These are phyloP conservation scores for Loxodonta africana DNA, from an alignment of 2,113 vertebrate genomes.

Conservation along the genomic window DNA sequence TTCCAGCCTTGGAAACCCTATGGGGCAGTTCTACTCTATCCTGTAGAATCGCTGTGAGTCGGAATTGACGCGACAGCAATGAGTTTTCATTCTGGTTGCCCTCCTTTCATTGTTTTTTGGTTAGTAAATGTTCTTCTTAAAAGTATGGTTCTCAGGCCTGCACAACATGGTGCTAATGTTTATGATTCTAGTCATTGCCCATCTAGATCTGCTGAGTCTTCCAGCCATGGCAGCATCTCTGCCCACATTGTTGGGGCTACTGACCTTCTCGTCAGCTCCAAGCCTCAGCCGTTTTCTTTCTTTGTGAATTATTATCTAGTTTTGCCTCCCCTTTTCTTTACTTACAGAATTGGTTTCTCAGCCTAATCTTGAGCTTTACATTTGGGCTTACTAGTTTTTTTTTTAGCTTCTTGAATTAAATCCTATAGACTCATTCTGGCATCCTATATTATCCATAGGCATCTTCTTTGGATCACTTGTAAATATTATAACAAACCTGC, in stretches of 20 bases:
- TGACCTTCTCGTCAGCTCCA: not conserved
- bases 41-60: not conserved
- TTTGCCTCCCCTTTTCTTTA: not conserved
- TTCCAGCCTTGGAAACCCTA: not conserved
- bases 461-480: not conserved
- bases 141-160: not conserved
- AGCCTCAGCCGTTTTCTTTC: not conserved
- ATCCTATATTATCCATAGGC: not conserved
- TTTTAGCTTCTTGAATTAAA: not conserved
- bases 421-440: not conserved
- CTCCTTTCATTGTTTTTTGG: not conserved
- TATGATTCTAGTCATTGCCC: not conserved
- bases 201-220: not conserved
- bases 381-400: not conserved
- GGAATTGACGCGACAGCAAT: not conserved
- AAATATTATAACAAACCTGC: not conserved
- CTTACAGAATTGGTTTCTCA: not conserved
- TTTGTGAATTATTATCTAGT: not conserved
- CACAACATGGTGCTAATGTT: rapidly evolving
- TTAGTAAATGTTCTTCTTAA: not conserved
- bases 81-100: not conserved
- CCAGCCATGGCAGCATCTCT: not conserved
- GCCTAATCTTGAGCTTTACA: not conserved
- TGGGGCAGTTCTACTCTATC: not conserved
- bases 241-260: not conserved